Base-by-base conservation (phyloP, 2,888 invertebrate genomes). In the Lasioglossum pauxillum region DNA sequence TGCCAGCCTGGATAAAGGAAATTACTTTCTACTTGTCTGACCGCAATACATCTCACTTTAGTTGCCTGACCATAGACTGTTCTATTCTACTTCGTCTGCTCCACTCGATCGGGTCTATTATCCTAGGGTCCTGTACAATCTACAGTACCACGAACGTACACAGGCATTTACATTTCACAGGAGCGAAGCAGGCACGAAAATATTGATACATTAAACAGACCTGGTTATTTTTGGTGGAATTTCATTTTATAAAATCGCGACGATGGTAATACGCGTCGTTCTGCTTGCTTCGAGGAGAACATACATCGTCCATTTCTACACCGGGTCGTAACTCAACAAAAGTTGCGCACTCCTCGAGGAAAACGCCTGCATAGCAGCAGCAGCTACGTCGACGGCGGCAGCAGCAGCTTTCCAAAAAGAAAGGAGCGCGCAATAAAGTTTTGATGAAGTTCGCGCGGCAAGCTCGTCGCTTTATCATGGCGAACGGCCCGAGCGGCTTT, bases 391-490 rank as follows among this genome's bases (percentile, higher is more conserved):
- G 31, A 31, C 31, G n/a, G 8, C 16, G 31, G 31, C 16, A 16
- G 31, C 14, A 64, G 64, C 44, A 75, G 27, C 53, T 71, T 79
- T 79, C 38, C 38, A 44, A 80, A 85, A 84, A 64, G 23, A 69
- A 53, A 2, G 35, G 75, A 44, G 5, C 64, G 64, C 2, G 85
- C 75, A 67, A 85, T 85, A 85, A 85, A 85, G 85, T 80, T 85
- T 76, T 85, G 85, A 85, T 85, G 80, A 85, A 85, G 57, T 85
- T 80, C 64, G 57, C 76, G 72, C 67, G 67, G 80, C 60, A 57
- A 76, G 75, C 73, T 72, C 75, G 79, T 72, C 67, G 72, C 75
- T 85, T 85, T 85, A 85, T 80, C 85, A 85, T 80, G 67, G 57
- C 71, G 27, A 85, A 85, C 67, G n/a, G 46, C 72, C 85, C 76